Evolutionary conservation across 2,797 vertebrate genomes (phyloP).

Genomic region (Scleropages formosus): DNA sequence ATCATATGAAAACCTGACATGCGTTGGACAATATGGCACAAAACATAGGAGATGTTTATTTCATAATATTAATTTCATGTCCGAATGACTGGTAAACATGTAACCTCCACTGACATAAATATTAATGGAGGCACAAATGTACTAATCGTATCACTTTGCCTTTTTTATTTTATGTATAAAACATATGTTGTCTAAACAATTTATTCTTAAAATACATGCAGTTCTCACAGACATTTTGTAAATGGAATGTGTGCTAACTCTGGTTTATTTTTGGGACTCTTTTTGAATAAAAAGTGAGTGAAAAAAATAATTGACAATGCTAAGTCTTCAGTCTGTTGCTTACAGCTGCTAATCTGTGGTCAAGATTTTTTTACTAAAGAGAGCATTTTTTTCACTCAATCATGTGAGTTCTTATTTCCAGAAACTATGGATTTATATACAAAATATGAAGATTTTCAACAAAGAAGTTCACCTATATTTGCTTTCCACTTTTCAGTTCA

Average conservation of each 20-base stretch:
- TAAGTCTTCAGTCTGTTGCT: not conserved
- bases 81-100: slow-evolving; percentile 22
- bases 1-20: slow-evolving; percentile 6
- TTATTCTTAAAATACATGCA: slow-evolving; percentile 31
- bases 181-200: slow-evolving; percentile 31
- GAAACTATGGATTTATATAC: too few relatives aligned
- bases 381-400: too few relatives aligned
- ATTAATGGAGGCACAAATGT: slow-evolving; percentile 13
- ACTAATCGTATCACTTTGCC: slow-evolving; percentile 29
- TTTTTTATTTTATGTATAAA: slow-evolving; percentile 28
- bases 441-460: too few relatives aligned
- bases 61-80: slow-evolving; percentile 31
- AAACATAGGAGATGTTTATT: slow-evolving; percentile 19
- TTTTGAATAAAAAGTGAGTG: slow-evolving; percentile 55
- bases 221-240: slow-evolving; percentile 48
- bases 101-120: slow-evolving; percentile 28
- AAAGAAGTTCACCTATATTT: too few relatives aligned
- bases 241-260: slow-evolving; percentile 54
- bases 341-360: not conserved
- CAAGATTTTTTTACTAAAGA: not conserved
- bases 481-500: too few relatives aligned
- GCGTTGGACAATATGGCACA: slow-evolving; percentile 23
- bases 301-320: slow-evolving; percentile 11
- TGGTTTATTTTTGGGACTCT: slow-evolving; percentile 60
- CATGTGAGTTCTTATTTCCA: too few relatives aligned